Percentiles rank a stretch among this genome's conserved stretches.
These are phyloP conservation scores for Pelvicachromis taeniatus DNA, from an alignment of 2,113 vertebrate genomes.

Conservation along the genomic window DNA sequence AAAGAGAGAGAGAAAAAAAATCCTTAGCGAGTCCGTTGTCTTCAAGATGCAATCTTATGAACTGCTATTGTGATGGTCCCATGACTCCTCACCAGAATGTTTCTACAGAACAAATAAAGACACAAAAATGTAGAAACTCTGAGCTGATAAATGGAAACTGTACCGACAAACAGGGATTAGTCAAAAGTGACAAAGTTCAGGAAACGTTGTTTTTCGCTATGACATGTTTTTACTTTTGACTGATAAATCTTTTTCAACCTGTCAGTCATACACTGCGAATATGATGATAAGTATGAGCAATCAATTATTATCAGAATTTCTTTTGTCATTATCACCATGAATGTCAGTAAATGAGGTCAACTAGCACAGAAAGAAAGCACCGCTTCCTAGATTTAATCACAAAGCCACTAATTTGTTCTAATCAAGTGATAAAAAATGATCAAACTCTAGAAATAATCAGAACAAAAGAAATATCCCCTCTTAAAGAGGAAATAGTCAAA, in stretches of 20 bases:
- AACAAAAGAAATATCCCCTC: not conserved
- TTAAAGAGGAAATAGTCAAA: not conserved
- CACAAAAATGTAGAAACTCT: not conserved
- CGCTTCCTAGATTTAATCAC: not conserved
- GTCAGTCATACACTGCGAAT: not conserved
- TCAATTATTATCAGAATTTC: no score
- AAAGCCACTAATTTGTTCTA: not conserved
- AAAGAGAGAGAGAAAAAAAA: not conserved
- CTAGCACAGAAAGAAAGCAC: not conserved
- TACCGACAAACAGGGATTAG: not conserved
- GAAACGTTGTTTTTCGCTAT: not conserved
- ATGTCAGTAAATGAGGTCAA: not conserved
- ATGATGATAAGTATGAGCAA: not conserved
- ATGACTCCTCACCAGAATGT: constrained; percentile 91
- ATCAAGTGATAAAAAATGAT: not conserved
- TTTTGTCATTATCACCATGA: rapidly evolving
- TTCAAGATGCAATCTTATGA: constrained; percentile 90
- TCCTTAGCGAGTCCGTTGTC: not conserved
- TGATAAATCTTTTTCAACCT: not conserved
- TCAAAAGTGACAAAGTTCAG: not conserved
- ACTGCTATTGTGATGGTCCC: constrained; percentile 90
- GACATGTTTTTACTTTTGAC: not conserved
- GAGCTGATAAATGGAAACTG: not conserved
- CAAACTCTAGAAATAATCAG: not conserved
- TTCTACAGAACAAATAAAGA: constrained; percentile 71